Evolutionary conservation across 2,113 vertebrate species (phyloP).

Genomic region (Megalops atlanticus): DNA sequence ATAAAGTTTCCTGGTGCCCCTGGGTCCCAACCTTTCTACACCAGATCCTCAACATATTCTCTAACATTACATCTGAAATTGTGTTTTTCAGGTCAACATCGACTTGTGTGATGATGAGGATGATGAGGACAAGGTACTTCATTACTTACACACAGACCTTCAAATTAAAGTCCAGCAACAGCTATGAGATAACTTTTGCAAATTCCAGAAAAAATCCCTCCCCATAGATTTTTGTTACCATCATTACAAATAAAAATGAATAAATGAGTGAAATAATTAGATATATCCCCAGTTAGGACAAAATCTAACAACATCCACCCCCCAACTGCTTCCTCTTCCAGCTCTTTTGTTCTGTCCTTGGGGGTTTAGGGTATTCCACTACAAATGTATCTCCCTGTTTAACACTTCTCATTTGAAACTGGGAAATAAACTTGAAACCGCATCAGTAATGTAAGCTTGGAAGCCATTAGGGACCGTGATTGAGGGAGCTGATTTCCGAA

Average conservation of each 20-base stretch:
- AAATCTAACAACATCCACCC: conserved; percentile 48
- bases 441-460: conserved; percentile 51
- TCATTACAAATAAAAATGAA: too few species aligned
- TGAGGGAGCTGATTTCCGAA: conserved; percentile 37
- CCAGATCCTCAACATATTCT: too few species aligned
- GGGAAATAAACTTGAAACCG: conserved; percentile 58
- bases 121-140: conserved; percentile 91
- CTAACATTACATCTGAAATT: conserved; percentile 34
- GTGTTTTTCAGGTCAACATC: conserved; percentile 83
- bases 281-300: conserved; percentile 37
- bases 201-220: too few species aligned
- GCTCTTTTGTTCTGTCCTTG: conserved; percentile 47
- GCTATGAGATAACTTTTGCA: too few species aligned
- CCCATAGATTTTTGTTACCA: too few species aligned
- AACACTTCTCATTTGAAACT: conserved; percentile 52
- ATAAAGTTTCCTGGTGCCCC: too few species aligned
- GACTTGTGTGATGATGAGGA: conserved; percentile 86
- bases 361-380: conserved; percentile 46
- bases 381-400: too few species aligned
- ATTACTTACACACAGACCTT: not conserved
- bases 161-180: too few species aligned
- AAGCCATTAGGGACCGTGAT: conserved; percentile 40
- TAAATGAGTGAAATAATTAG: too few species aligned
- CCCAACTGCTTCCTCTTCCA: conserved; percentile 30
- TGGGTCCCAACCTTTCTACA: too few species aligned